Conservation (phyloP, 2,888 invertebrate species). For the Pemphredon lugubris region DNA sequence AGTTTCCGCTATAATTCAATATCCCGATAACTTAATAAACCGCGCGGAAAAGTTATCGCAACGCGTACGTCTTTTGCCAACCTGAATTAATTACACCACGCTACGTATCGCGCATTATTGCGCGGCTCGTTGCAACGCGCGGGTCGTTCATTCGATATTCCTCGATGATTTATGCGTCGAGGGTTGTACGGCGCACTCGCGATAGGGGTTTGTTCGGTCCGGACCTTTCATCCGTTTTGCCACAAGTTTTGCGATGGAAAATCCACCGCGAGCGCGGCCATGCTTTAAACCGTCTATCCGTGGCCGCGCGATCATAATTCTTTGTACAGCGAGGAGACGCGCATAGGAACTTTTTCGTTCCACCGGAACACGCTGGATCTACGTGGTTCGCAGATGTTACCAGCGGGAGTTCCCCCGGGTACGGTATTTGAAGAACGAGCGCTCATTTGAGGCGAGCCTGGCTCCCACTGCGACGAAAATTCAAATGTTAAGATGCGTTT, state of each 20-base stretch:
- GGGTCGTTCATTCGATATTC: background rate
- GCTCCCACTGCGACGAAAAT: slow-evolving; percentile 61
- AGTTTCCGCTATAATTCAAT: too few relatives aligned
- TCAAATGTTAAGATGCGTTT: slow-evolving; percentile 55
- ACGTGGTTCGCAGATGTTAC: slow-evolving; percentile 60
- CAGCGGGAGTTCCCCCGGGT: slow-evolving; percentile 58
- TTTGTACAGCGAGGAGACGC: slow-evolving; percentile 47
- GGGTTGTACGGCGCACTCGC: background rate
- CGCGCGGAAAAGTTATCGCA: too few relatives aligned
- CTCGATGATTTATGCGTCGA: background rate
- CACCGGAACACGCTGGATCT: slow-evolving; percentile 50
- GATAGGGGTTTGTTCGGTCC: background rate
- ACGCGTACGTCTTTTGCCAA: too few relatives aligned
- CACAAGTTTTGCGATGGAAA: slow-evolving; percentile 26
- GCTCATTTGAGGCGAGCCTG: slow-evolving; percentile 50
- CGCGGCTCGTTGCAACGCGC: background rate
- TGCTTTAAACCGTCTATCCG: slow-evolving; percentile 39
- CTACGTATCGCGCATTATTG: background rate
- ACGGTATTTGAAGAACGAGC: slow-evolving; percentile 59
- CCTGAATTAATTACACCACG: too few relatives aligned
- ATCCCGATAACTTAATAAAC: too few relatives aligned
- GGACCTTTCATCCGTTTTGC: slow-evolving; percentile 28
- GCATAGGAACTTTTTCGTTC: slow-evolving; percentile 52
- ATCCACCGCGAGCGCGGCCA: slow-evolving; percentile 17
- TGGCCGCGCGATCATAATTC: slow-evolving; percentile 49